These are phyloP conservation scores for Onthophagus taurus DNA, from an alignment of 1,140 invertebrate genomes.

Conservation along the genomic window DNA sequence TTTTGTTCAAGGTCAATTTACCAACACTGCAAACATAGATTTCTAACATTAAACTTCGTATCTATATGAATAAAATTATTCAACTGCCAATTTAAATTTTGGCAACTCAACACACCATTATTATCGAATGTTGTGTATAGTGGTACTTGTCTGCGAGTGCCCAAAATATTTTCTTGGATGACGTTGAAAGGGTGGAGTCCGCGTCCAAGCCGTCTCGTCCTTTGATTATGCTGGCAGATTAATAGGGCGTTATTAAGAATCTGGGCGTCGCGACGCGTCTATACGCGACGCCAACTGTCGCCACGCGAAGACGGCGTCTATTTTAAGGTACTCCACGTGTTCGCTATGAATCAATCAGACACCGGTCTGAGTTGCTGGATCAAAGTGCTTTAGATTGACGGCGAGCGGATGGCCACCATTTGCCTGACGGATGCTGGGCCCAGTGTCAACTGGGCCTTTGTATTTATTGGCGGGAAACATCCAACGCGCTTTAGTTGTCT, in stretches of 20 bases:
- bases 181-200: too few species aligned
- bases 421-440: conserved; percentile 9
- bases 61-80: too few species aligned
- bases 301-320: conserved; percentile 4
- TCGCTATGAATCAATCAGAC: conserved; percentile 15
- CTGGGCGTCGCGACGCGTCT: neutral
- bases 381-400: conserved; percentile 16
- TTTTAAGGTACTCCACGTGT: conserved; percentile 13
- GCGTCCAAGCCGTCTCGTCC: too few species aligned
- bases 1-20: too few species aligned
- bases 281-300: conserved; percentile 2
- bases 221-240: too few species aligned
- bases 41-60: too few species aligned
- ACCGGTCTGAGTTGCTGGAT: conserved; percentile 9
- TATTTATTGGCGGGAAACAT: neutral
- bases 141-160: too few species aligned
- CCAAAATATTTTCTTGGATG: too few species aligned
- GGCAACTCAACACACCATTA: too few species aligned
- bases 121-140: too few species aligned
- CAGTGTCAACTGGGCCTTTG: conserved; percentile 4
- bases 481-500: neutral
- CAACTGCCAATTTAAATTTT: too few species aligned
- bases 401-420: conserved; percentile 14
- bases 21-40: too few species aligned
- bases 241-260: conserved; percentile 14